Evolutionary conservation across 2,113 vertebrate species (phyloP).

Genomic region (Pan paniscus): DNA sequence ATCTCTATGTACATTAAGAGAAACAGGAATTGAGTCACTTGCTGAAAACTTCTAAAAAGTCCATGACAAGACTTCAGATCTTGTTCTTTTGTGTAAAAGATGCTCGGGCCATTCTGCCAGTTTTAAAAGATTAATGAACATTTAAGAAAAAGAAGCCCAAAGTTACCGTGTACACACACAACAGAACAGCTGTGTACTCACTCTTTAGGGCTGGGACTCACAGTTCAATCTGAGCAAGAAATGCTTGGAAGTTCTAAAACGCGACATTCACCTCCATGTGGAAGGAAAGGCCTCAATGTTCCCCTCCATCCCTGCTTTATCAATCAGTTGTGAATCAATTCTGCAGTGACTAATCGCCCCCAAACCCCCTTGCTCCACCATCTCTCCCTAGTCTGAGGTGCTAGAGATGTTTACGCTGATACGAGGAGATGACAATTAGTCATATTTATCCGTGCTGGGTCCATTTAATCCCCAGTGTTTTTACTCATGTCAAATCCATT

Average conservation of each 20-base stretch:
- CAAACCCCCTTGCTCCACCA: neutral
- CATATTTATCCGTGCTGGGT: constrained; percentile 77
- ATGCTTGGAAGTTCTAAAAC: constrained; percentile 14
- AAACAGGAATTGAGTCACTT: neutral
- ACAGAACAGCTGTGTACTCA: neutral
- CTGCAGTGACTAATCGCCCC: neutral
- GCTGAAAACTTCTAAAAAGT: constrained; percentile 40
- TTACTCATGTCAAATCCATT: constrained; percentile 85
- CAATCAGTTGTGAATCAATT: constrained; percentile 46
- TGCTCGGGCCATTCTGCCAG: neutral
- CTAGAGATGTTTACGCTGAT: constrained; percentile 68
- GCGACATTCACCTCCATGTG: neutral
- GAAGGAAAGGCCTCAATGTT: neutral
- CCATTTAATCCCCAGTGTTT: constrained; percentile 81
- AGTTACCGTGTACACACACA: no score
- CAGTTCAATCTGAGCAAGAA: neutral
- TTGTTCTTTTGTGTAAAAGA: neutral
- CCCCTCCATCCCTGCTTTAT: neutral
- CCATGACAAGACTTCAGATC: neutral
- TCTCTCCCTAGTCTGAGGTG: constrained; percentile 44
- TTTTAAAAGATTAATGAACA: neutral
- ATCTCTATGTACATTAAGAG: neutral
- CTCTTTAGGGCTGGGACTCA: neutral
- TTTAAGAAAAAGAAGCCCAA: neutral
- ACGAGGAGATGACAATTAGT: constrained; percentile 81